Evolutionary conservation across 1,140 invertebrate species (phyloP), one percentile per base, ranked within the genome.

Genomic region (Tribolium madens): DNA sequence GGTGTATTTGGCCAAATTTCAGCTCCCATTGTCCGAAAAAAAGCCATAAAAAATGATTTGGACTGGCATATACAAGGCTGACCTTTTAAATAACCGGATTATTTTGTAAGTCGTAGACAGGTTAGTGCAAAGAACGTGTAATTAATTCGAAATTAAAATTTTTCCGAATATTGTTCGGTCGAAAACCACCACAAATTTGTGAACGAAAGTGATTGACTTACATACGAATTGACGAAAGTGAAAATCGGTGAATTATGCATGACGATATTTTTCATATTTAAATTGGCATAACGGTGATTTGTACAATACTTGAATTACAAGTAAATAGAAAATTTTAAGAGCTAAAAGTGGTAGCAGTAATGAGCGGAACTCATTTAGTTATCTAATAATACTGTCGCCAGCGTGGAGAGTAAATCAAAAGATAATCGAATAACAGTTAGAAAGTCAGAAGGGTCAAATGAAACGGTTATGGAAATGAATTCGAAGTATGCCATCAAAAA

Each of bases 1-100:
- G 68, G 68, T 50, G 68, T 71, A 48, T 71, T 71, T 47, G 18
- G n/a, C 68, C 7, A 47, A 71, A 48, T 36, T 69, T 42, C 15
- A 2, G 15, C 64, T 71, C 46, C 26, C 68, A 71, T 71, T 71
- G 68, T 71, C 46, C 21, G 31, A 31, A 9, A 47, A 47, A 47
- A 47, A 50, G 1, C 12, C 6, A 18, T 10, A 57, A 57, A 57
- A 64, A 64, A 31, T 26, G 57, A 57, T 33, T 64, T 64, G 21
- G 57, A 33, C 10, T 64, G 57, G 21, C 26, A 26, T 1, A 53
- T 70, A 46, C 64, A 71, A 47, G 36, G 68, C 47, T 71, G 68
- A 71, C 68, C 68, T 71, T 71, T 71, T 4, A 46, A 71, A 26
- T 47, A 71, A 71, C 68, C 68, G 68, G 68, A 71, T 71, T 71